Evolutionary conservation across 2,888 invertebrate species (phyloP).

Genomic region (Volucella zonaria): DNA sequence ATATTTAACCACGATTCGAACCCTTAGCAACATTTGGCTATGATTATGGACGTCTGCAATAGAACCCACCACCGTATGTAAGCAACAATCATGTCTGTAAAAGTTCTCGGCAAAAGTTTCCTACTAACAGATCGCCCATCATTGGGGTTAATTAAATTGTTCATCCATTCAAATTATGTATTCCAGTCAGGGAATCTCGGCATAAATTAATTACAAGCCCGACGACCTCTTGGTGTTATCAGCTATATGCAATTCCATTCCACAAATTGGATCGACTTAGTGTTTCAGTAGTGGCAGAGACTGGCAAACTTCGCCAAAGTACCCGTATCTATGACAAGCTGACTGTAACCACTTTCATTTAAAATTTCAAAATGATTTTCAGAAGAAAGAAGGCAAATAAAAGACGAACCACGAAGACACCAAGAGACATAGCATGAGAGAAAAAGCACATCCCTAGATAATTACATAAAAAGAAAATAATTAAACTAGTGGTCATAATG

Average conservation of each 20-base stretch:
- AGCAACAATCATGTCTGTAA: too few relatives aligned
- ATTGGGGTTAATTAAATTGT: slow-evolving; percentile 61
- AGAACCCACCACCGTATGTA: too few relatives aligned
- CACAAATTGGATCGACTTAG: slow-evolving; percentile 38
- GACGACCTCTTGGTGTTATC: slow-evolving; percentile 6
- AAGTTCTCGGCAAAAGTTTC: background rate
- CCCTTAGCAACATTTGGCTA: background rate
- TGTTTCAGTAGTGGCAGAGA: background rate
- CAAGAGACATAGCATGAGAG: too few relatives aligned
- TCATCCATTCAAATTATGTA: slow-evolving; percentile 65
- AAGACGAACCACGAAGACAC: background rate
- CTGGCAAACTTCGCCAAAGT: too few relatives aligned
- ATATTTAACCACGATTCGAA: too few relatives aligned
- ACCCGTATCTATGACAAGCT: too few relatives aligned
- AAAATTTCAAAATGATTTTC: slow-evolving; percentile 32
- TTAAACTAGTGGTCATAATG: slow-evolving; percentile 43
- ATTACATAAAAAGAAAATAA: slow-evolving; percentile 37
- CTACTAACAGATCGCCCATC: slow-evolving; percentile 35
- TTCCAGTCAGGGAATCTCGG: slow-evolving; percentile 54
- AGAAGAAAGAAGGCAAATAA: background rate
- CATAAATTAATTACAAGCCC: slow-evolving; percentile 57
- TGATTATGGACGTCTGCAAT: too few relatives aligned
- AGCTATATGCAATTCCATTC: slow-evolving; percentile 22
- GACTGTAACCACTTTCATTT: slow-evolving; percentile 33
- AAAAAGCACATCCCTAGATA: slow-evolving; percentile 28